These are phyloP conservation scores for Polymixis lichenea DNA, from an alignment of 2,888 invertebrate genomes.

Conservation along the genomic window DNA sequence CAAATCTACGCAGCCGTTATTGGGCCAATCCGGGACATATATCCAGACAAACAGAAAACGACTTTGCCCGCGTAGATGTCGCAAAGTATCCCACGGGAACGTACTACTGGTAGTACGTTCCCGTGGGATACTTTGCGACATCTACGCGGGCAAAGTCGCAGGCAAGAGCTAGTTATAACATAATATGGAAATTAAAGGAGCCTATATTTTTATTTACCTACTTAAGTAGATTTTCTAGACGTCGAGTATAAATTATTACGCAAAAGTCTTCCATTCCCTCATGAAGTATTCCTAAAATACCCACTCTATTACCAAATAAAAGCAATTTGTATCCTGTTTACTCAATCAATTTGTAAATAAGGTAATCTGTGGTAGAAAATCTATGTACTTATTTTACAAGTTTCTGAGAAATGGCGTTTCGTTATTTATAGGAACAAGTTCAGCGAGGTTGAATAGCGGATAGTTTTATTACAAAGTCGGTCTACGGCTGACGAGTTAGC, in stretches of 20 bases:
- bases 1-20: not conserved
- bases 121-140: not conserved
- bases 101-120: not conserved
- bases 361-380: slow-evolving; percentile 7
- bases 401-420: slow-evolving; percentile 7
- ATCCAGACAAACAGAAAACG: not conserved
- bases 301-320: slow-evolving; percentile 3
- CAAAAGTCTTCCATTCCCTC: not conserved
- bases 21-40: not conserved
- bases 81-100: not conserved
- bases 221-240: not conserved
- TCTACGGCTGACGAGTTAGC: slow-evolving; percentile 49
- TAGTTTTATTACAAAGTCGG: slow-evolving; percentile 57
- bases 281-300: slow-evolving; percentile 8
- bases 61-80: too few species aligned
- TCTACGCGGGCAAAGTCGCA: too few species aligned
- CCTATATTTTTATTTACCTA: slow-evolving; percentile 6
- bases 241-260: not conserved
- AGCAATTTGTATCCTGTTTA: slow-evolving; percentile 1
- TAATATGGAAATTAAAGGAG: not conserved
- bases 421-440: slow-evolving; percentile 33
- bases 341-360: slow-evolving; percentile 2
- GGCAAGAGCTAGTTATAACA: not conserved
- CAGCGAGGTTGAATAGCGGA: slow-evolving; percentile 21
- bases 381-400: slow-evolving; percentile 16